Evolutionary conservation across 2,113 vertebrate genomes (phyloP), one percentile per base, ranked within the genome.

Genomic region (Myiagra hebetior): DNA sequence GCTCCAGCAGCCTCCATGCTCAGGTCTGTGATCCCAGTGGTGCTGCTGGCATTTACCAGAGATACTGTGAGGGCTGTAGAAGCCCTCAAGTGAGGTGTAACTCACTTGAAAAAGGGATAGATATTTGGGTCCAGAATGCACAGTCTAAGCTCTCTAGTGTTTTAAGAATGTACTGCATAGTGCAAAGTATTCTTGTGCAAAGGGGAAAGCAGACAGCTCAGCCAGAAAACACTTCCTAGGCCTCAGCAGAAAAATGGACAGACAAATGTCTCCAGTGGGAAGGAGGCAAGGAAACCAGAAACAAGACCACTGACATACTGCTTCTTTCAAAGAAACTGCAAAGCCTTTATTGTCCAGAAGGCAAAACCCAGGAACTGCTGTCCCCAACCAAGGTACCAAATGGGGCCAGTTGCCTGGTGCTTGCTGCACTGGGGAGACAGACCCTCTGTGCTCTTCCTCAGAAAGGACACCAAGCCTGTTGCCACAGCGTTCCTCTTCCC

Each of bases 381-480:
- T 22, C 16, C 24, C 22, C 24, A 67, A 1, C 21, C 72, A 77
- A 74, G 1, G 3, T n/a, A 33, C 8, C 0, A 3, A 55, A 64
- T 6, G 26, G 35, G 17, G 10, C 5, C 31, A 13, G 5, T 6
- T 41, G 28, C 42, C 42, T 37, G 31, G 42, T 41, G 42, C n/a
- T 35, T 15, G 0, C 26, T 67, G 39, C 17, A 10, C 2, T 26
- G 4, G 0, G 2, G 8, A 4, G 6, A 15, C 10, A 72, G 35
- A 44, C 6, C 11, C 31, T 17, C 12, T 0, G 0, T 39, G 31
- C 18, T 65, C 21, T 27, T 42, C 60, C 35, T 23, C 2, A 5
- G 44, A 53, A 73, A 31, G 41, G 20, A 33, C 44, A 55, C 11
- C 20, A 37, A 11, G 7, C 15, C 60, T 73, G 14, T 20, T 55